These are phyloP conservation scores for Oreochromis tanganicae DNA, from an alignment of 2,113 vertebrate genomes.

Conservation along the genomic window DNA sequence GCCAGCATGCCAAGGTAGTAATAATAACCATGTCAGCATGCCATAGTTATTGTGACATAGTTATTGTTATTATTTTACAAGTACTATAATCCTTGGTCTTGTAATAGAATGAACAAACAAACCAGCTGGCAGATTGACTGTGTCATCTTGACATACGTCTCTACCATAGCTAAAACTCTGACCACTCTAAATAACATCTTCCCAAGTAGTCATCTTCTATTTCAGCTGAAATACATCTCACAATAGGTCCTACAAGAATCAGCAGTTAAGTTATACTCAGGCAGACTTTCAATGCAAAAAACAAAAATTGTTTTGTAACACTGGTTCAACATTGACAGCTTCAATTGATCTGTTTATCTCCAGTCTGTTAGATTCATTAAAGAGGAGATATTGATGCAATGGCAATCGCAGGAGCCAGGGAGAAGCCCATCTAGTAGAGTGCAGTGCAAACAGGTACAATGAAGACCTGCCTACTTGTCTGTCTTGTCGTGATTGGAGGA, in stretches of 20 bases:
- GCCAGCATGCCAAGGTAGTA: not conserved
- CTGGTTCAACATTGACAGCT: not conserved
- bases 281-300: not conserved
- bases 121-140: not conserved
- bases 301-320: not conserved
- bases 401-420: not conserved
- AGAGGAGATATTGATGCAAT: not conserved
- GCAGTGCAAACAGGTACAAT: conserved; percentile 22
- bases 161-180: not conserved
- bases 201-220: not conserved
- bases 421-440: conserved; percentile 24
- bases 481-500: conserved; percentile 1
- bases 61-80: not conserved
- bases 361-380: conserved; percentile 4
- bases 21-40: not conserved
- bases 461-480: conserved; percentile 30
- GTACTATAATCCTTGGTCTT: not conserved
- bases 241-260: not conserved
- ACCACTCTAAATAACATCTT: not conserved
- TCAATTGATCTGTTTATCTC: not conserved
- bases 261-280: not conserved
- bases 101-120: not conserved
- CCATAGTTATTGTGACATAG: not conserved
- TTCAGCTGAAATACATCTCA: not conserved
- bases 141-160: not conserved